Evolutionary conservation across 2,113 vertebrate species (phyloP), one percentile per base, ranked within the genome.

Genomic region (Danionella cerebrum): DNA sequence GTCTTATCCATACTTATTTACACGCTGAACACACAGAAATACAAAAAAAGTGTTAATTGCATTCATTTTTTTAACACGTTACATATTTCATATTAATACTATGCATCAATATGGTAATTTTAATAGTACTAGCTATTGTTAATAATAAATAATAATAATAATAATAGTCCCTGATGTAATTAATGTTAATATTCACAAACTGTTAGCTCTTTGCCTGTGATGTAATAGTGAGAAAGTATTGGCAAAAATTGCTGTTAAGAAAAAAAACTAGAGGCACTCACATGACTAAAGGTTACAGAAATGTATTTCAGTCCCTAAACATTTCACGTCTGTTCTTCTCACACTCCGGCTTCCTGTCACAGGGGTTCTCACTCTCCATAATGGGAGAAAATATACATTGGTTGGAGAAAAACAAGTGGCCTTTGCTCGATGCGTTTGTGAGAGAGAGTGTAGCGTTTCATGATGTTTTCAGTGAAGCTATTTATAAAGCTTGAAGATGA

Each of bases 401-500:
- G 29, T 35, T 48, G 59, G 44, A 48, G 48, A 48, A 35, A 35
- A 2, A 6, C n/a, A 11, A 10, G n/a, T 48, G 29, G 44, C 59
- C 29, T 64, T 64, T 64, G 13, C 18, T 59, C 59, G 45, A 14
- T 38, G 18, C 24, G 10, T 35, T 10, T 45, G 50, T 35, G 6
- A 22, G 59, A 63, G 25, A 14, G 19, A 24, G 25, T 21, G 42
- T 63, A 36, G 29, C 36, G n/a, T 63, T 36, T 47, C 59, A 48
- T 35, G 59, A 5, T 35, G 59, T 64, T 64, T 12, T 14, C 18
- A 48, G 59, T 35, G 36, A 63, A 48, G 29, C 18, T 48, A 25
- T 44, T 68, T 68, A 68, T 68, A 57, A 68, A 68, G 12, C 11
- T 8, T 41, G 24, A 66, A n/a, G 53, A 71, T 58, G 52, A 66